phyloP scores from a whole-genome alignment of 2,113 vertebrate genomes.

The Smithornis capensis region DNA sequence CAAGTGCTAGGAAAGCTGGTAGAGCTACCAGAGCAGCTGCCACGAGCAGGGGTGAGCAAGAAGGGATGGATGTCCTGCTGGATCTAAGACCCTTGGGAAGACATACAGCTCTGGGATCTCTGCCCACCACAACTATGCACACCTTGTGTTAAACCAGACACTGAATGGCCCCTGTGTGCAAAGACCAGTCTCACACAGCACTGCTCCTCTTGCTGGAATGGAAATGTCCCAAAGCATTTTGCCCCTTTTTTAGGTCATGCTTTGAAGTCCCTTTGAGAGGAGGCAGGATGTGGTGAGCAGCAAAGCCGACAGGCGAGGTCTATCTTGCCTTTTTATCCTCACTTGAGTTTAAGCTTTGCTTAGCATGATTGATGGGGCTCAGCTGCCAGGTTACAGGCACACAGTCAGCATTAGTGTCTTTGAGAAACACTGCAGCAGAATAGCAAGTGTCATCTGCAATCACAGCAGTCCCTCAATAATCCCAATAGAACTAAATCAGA shows the following conservation, averaged over 20 bases:
- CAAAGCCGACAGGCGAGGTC: background rate
- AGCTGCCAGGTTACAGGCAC: background rate
- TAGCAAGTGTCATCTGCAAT: background rate
- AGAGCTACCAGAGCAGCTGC: background rate
- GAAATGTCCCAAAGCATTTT: background rate
- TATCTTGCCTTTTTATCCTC: background rate
- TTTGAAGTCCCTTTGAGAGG: background rate
- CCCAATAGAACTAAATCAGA: background rate
- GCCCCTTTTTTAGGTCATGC: background rate
- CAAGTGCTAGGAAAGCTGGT: background rate
- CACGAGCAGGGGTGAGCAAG: background rate
- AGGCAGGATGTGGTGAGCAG: background rate
- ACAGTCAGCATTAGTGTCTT: slow-evolving; percentile 5
- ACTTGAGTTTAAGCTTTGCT: slow-evolving; percentile 9
- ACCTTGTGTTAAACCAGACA: background rate
- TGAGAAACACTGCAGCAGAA: background rate
- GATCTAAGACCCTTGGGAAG: background rate
- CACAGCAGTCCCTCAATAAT: slow-evolving; percentile 13
- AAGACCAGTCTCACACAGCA: background rate
- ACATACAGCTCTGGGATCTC: accelerated
- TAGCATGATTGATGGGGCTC: slow-evolving; percentile 13
- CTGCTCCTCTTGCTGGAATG: background rate
- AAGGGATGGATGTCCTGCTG: background rate
- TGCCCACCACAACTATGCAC: accelerated
- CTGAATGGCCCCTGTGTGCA: background rate